These are phyloP conservation scores for Cinara cedri DNA, from an alignment of 2,888 invertebrate genomes.

Conservation along the genomic window DNA sequence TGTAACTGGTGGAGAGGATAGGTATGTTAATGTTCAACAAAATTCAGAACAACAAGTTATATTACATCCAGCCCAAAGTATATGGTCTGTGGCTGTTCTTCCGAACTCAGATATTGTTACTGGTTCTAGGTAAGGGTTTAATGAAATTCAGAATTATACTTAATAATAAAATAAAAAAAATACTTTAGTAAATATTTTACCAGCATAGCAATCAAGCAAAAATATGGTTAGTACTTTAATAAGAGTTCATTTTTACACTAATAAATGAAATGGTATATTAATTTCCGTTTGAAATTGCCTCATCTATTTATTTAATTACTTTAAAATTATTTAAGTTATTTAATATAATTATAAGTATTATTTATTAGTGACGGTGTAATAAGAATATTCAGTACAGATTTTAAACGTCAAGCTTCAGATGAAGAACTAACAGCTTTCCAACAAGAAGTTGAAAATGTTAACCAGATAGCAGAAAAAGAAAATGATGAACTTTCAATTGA, in stretches of 20 bases:
- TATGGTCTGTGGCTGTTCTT: constrained; percentile 85
- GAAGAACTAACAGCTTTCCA: constrained; percentile 72
- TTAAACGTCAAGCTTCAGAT: constrained; percentile 73
- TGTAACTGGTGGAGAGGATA: constrained; percentile 77
- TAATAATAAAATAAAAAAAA: too few relatives aligned
- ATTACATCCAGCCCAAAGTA: constrained; percentile 81
- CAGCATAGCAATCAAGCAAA: not conserved
- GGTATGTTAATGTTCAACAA: constrained; percentile 82
- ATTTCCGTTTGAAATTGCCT: too few relatives aligned
- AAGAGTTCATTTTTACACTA: not conserved
- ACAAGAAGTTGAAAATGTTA: constrained; percentile 73
- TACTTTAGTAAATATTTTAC: not conserved
- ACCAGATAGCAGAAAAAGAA: constrained; percentile 71
- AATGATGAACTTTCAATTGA: constrained; percentile 85
- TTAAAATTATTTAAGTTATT: not conserved
- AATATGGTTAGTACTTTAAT: not conserved
- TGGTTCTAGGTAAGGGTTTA: constrained; percentile 68
- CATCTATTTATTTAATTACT: not conserved
- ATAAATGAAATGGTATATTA: too few relatives aligned
- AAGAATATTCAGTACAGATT: constrained; percentile 81
- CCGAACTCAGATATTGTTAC: constrained; percentile 88
- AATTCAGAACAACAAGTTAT: constrained; percentile 72
- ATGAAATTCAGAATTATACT: not conserved
- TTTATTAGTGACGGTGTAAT: constrained; percentile 80
- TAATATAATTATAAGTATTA: constrained; percentile 60